Evolutionary conservation across 2,797 vertebrate genomes (phyloP).

Genomic region (Trematomus bernacchii): DNA sequence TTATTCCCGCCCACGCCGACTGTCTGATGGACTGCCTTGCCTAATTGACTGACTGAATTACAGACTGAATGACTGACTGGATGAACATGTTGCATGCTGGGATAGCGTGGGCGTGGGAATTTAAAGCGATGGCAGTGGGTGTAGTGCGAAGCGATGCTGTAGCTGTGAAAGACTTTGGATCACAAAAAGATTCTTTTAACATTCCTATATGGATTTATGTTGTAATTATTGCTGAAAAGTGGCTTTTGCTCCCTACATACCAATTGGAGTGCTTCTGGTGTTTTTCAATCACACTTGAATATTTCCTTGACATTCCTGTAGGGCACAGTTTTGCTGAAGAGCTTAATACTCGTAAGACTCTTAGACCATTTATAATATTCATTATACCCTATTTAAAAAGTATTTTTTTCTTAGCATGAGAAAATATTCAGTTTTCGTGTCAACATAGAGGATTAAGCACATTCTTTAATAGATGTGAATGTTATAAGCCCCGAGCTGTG

Average conservation of each 20-base stretch:
- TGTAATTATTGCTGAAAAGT: background rate
- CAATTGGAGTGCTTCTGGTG: background rate
- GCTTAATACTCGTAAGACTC: conserved; percentile 2
- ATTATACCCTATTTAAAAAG: background rate
- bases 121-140: conserved; percentile 30
- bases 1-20: conserved; percentile 66
- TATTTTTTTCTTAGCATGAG: background rate
- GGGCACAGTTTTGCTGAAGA: background rate
- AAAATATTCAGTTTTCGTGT: background rate
- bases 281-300: background rate
- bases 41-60: conserved; percentile 73
- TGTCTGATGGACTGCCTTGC: conserved; percentile 66
- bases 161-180: conserved; percentile 5
- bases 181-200: conserved; percentile 5
- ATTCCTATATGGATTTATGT: conserved; percentile 2
- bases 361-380: conserved; percentile 13
- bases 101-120: conserved; percentile 77
- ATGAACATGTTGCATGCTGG: conserved; percentile 61
- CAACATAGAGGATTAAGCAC: conserved; percentile 9
- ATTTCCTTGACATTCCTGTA: background rate
- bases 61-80: conserved; percentile 64
- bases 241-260: background rate
- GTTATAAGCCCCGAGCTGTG: background rate
- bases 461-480: background rate
- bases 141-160: conserved; percentile 17